Evolutionary conservation across 2,888 invertebrate genomes (phyloP).

Genomic region (Hydriomena furcata): DNA sequence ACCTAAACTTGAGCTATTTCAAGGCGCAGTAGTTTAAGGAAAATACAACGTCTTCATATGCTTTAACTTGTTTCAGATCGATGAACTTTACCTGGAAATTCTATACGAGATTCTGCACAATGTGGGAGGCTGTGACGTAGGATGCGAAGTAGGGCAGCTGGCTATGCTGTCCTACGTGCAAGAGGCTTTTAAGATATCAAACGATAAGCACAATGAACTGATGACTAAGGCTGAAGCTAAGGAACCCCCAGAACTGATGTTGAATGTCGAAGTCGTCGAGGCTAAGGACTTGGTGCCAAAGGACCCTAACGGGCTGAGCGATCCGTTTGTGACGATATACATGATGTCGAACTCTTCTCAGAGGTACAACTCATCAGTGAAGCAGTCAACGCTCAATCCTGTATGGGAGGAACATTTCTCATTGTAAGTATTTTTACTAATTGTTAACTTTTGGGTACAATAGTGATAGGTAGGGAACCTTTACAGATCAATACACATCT

Average conservation of each 20-base stretch:
- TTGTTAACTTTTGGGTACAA: too few relatives aligned
- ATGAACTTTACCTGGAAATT: conserved; percentile 93
- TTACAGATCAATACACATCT: too few relatives aligned
- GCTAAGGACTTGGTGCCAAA: conserved; percentile 93
- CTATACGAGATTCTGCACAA: conserved; percentile 93
- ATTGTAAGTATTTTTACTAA: conserved; percentile 94
- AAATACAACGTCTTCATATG: background rate
- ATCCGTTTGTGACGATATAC: conserved; percentile 98
- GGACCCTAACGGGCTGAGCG: conserved; percentile 96
- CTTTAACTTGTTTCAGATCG: conserved; percentile 84
- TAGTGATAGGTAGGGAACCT: too few relatives aligned
- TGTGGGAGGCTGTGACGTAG: conserved; percentile 91
- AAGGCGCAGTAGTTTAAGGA: too few relatives aligned
- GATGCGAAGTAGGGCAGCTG: conserved; percentile 87
- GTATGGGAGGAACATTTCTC: conserved; percentile 99
- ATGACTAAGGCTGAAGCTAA: conserved; percentile 88
- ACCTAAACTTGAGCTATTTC: too few relatives aligned
- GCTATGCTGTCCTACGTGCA: conserved; percentile 89
- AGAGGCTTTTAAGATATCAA: conserved; percentile 90
- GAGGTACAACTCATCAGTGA: conserved; percentile 95
- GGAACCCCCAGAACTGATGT: conserved; percentile 92
- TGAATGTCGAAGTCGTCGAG: conserved; percentile 94
- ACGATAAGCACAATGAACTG: conserved; percentile 88
- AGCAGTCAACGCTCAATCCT: conserved; percentile 94
- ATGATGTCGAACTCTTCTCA: conserved; percentile 90